A percentile compares a stretch with the other conserved stretches of the same genome.
These are phyloP conservation scores for Acronicta leporina DNA, from an alignment of 2,888 invertebrate species.

Conservation along the genomic window DNA sequence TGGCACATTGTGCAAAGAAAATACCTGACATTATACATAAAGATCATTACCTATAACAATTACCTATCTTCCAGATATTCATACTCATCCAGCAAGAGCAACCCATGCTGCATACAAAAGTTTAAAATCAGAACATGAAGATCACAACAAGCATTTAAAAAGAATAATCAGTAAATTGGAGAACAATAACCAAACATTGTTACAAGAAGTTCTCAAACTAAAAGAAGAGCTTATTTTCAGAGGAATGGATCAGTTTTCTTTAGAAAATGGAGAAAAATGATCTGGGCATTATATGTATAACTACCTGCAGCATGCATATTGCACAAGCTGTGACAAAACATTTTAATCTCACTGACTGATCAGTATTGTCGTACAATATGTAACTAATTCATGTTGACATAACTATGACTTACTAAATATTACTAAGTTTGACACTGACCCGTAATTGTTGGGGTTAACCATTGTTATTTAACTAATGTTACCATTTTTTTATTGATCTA, in stretches of 20 bases:
- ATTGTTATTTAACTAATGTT: conserved; percentile 26
- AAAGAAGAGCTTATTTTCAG: conserved; percentile 73
- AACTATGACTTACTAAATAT: conserved; percentile 17
- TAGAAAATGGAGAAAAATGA: conserved; percentile 45
- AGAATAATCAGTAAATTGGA: conserved; percentile 50
- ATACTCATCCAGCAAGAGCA: conserved; percentile 42
- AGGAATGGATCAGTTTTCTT: conserved; percentile 59
- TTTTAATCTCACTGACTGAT: conserved; percentile 35
- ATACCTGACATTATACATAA: no score
- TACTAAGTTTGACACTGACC: conserved; percentile 9
- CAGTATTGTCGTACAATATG: conserved; percentile 46
- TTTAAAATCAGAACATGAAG: conserved; percentile 51
- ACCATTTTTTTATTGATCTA: conserved; percentile 16
- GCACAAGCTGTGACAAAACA: conserved; percentile 42
- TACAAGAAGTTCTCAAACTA: conserved; percentile 58
- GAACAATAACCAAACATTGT: conserved; percentile 51
- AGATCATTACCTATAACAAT: no score
- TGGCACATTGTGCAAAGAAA: no score
- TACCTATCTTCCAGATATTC: conserved; percentile 44
- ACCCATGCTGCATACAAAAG: conserved; percentile 48
- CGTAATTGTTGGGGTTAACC: conserved; percentile 22
- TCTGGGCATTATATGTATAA: conserved; percentile 5
- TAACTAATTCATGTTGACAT: conserved; percentile 30
- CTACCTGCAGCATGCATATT: conserved; percentile 12
- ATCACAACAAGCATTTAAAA: conserved; percentile 50